Percentiles rank a stretch among this genome's conserved stretches.
phyloP scores from a whole-genome alignment of 2,888 invertebrate species.

The Andrena chrysosceles region DNA sequence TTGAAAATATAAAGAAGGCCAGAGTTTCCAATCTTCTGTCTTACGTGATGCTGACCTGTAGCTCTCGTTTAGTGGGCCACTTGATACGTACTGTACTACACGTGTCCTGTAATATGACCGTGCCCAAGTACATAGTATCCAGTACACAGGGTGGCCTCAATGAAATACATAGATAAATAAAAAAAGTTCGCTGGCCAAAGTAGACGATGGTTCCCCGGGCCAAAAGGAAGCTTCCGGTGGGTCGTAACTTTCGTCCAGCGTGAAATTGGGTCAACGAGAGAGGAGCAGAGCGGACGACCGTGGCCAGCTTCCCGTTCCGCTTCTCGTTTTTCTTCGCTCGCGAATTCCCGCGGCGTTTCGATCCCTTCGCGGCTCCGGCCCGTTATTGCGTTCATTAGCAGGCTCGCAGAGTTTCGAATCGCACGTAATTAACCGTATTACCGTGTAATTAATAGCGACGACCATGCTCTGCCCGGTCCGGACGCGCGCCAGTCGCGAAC shows the following conservation, averaged over 20 bases:
- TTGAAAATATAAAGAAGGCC: neutral
- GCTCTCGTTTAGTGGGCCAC: neutral
- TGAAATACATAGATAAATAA: conserved; percentile 32
- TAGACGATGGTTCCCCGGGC: conserved; percentile 1
- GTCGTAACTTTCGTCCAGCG: conserved; percentile 27
- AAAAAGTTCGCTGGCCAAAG: conserved; percentile 1
- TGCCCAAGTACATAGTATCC: neutral
- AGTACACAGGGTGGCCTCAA: neutral
- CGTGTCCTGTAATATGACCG: conserved; percentile 2
- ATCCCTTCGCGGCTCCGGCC: conserved; percentile 32
- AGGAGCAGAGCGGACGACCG: neutral
- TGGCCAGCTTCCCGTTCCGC: conserved; percentile 11
- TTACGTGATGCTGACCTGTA: too few relatives aligned
- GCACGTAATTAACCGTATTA: conserved; percentile 58
- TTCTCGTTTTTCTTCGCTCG: conserved; percentile 48
- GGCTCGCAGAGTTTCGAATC: conserved; percentile 50
- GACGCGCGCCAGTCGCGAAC: conserved; percentile 15
- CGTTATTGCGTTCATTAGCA: conserved; percentile 60
- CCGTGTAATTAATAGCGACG: conserved; percentile 59
- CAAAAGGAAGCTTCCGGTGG: conserved; percentile 12
- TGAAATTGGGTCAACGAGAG: conserved; percentile 48
- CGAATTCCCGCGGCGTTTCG: conserved; percentile 43
- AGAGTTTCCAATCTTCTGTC: neutral
- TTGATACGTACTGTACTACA: neutral
- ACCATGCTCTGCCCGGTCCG: conserved; percentile 26